phyloP scores from a whole-genome alignment of 1,140 invertebrate species.

The Mamestra configurata region DNA sequence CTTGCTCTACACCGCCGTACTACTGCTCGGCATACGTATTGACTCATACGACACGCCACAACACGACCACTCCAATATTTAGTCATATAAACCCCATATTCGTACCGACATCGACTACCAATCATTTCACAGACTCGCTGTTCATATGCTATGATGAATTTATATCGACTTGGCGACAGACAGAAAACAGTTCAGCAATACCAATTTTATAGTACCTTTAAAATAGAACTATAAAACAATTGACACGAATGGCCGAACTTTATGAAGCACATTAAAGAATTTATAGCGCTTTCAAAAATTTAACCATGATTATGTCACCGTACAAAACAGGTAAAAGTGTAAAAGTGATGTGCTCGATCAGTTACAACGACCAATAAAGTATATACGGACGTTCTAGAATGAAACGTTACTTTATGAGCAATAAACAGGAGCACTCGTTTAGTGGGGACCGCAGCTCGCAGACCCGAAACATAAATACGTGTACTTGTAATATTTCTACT shows the following conservation, averaged over 20 bases:
- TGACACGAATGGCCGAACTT: conserved; percentile 32
- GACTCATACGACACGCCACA: conserved; percentile 35
- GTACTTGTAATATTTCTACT: conserved; percentile 34
- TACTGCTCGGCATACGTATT: conserved; percentile 15
- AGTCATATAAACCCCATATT: conserved; percentile 7
- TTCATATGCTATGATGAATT: neutral
- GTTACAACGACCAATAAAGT: conserved; percentile 63
- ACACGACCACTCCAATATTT: conserved; percentile 15
- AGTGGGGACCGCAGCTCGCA: conserved; percentile 31
- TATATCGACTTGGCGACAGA: neutral
- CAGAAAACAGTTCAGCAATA: neutral
- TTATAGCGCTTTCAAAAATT: conserved; percentile 31
- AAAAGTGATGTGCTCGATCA: conserved; percentile 60
- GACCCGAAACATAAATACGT: conserved; percentile 33
- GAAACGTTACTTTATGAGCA: conserved; percentile 66
- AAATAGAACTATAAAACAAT: conserved; percentile 41
- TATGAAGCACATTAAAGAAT: conserved; percentile 37
- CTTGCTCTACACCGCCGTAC: conserved; percentile 43
- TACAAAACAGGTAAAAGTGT: conserved; percentile 54
- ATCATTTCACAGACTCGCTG: neutral
- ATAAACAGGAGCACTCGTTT: conserved; percentile 62
- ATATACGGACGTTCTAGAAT: conserved; percentile 61
- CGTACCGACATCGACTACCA: neutral
- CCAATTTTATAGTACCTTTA: conserved; percentile 15
- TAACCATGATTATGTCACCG: conserved; percentile 41